A percentile compares a stretch with the other conserved stretches of the same genome.
These are phyloP conservation scores for Silurus glanis DNA, from an alignment of 2,113 vertebrate genomes.

Conservation along the genomic window DNA sequence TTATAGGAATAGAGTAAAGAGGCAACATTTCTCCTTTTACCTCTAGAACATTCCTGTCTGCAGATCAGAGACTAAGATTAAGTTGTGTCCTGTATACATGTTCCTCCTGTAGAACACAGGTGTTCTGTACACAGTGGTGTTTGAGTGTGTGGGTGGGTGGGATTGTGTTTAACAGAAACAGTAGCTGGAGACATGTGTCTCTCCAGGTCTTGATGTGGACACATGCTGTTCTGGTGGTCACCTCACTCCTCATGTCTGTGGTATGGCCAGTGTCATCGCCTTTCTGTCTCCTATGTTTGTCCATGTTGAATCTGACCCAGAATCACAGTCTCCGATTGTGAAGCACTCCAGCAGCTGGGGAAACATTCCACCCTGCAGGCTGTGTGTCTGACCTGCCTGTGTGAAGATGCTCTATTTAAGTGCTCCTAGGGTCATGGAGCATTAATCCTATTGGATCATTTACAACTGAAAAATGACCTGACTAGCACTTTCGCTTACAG, in stretches of 20 bases:
- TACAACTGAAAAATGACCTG: constrained; percentile 2
- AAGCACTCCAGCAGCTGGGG: constrained; percentile 27
- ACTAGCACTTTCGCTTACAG: neutral
- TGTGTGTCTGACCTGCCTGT: neutral
- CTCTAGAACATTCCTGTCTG: constrained; percentile 46
- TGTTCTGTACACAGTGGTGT: constrained; percentile 1
- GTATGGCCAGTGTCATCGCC: constrained; percentile 19
- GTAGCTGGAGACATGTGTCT: constrained; percentile 30
- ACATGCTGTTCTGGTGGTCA: neutral
- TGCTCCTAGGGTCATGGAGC: neutral
- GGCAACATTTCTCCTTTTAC: constrained; percentile 21
- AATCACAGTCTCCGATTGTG: constrained; percentile 1
- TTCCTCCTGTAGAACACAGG: constrained; percentile 28
- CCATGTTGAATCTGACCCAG: neutral
- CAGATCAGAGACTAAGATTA: constrained; percentile 38
- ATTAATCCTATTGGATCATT: neutral
- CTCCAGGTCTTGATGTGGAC: neutral
- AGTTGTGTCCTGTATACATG: constrained; percentile 7
- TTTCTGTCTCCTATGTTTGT: constrained; percentile 2
- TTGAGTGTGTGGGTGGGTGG: neutral
- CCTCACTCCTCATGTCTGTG: constrained; percentile 27
- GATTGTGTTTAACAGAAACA: neutral
- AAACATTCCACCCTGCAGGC: constrained; percentile 16
- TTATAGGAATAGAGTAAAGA: neutral
- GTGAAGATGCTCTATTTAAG: neutral